phyloP scores from a whole-genome alignment of 2,113 vertebrate species.

The Recurvirostra avosetta region DNA sequence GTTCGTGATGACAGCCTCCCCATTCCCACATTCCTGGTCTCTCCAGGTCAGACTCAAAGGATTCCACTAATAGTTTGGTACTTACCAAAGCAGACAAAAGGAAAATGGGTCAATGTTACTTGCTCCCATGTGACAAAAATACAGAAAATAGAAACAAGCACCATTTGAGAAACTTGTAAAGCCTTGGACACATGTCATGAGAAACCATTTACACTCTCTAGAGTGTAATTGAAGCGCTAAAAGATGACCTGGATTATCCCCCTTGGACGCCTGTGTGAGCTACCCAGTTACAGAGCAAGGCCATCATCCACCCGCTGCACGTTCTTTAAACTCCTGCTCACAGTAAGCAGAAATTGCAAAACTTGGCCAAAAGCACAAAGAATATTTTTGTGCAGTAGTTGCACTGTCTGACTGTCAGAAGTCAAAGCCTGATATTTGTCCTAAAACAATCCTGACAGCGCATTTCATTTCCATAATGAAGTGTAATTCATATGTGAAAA shows the following conservation, averaged over 20 bases:
- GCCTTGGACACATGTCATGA: conserved; percentile 55
- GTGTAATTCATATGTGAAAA: background rate
- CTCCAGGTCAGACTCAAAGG: conserved; percentile 30
- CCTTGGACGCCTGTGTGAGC: background rate
- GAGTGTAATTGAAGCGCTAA: background rate
- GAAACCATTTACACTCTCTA: conserved; percentile 40
- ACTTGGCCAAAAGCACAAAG: background rate
- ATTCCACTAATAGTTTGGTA: conserved; percentile 57
- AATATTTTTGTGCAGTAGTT: background rate
- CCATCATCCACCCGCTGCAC: background rate
- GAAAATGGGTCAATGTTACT: conserved; percentile 45
- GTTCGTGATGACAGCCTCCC: background rate
- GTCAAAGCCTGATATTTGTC: background rate
- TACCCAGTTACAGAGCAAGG: background rate
- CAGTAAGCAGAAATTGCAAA: conserved; percentile 8
- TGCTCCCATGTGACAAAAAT: conserved; percentile 54
- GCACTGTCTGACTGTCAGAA: background rate
- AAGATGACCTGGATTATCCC: conserved; percentile 22
- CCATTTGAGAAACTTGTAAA: conserved; percentile 60
- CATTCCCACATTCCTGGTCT: conserved; percentile 35
- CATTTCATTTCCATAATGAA: background rate
- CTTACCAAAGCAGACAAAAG: conserved; percentile 26
- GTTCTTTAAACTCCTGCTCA: background rate
- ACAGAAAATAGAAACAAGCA: conserved; percentile 55
- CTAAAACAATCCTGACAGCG: background rate